Percentiles rank a stretch among this genome's conserved stretches.
Evolutionary conservation across 2,888 invertebrate species (phyloP).

Genomic region (Mesorhabditis sp.): DNA sequence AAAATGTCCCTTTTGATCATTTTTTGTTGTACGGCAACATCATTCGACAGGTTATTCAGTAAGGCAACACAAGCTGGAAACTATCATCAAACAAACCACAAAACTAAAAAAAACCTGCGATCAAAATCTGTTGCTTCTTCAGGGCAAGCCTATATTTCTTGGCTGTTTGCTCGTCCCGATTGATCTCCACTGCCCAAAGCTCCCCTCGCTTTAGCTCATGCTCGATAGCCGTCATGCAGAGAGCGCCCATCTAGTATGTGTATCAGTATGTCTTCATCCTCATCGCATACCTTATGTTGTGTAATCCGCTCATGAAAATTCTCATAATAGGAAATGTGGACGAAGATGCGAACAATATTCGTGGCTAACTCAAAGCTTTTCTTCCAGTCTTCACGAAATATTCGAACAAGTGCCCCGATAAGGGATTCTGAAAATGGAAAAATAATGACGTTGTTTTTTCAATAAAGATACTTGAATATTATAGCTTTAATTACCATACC

Average conservation of each 20-base stretch:
- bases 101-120: conserved; percentile 65
- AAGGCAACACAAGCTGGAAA: conserved; percentile 80
- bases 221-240: conserved; percentile 93
- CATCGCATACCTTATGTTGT: conserved; percentile 80
- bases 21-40: conserved; percentile 89
- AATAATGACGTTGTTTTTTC: background rate
- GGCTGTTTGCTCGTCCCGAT: conserved; percentile 48
- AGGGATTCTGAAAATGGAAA: conserved; percentile 70
- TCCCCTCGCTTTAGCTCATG: conserved; percentile 88
- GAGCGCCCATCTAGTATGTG: conserved; percentile 69
- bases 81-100: background rate
- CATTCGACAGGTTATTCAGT: conserved; percentile 89
- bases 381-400: conserved; percentile 94
- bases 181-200: conserved; percentile 71
- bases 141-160: conserved; percentile 80
- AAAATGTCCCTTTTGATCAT: conserved; percentile 74
- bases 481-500: conserved; percentile 65
- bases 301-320: conserved; percentile 90
- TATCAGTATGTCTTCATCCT: conserved; percentile 9
- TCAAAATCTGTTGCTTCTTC: conserved; percentile 87
- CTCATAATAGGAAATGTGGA: conserved; percentile 91
- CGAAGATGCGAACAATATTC: conserved; percentile 92
- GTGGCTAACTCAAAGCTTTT: conserved; percentile 90
- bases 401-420: conserved; percentile 87
- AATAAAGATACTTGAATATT: conserved; percentile 3